Percentiles rank a stretch among this genome's conserved stretches.
Evolutionary conservation across 2,113 vertebrate species (phyloP).

Genomic region (Coturnix japonica): DNA sequence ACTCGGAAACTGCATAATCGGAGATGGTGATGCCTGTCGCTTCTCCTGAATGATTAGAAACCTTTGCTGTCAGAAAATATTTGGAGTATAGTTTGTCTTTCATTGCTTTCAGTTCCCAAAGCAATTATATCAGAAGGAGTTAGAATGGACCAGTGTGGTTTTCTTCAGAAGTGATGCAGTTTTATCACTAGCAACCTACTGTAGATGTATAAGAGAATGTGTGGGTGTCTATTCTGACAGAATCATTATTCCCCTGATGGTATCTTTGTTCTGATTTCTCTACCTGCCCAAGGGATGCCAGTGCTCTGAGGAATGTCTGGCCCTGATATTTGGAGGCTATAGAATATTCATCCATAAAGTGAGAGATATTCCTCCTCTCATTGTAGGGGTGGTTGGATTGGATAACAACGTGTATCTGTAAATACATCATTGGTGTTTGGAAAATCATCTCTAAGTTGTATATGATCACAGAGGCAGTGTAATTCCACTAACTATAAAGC

Average conservation of each 20-base stretch:
- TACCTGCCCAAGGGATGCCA: neutral
- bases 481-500: neutral
- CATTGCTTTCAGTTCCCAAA: conserved; percentile 22
- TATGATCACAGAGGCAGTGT: neutral
- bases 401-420: neutral
- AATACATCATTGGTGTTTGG: neutral
- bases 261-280: neutral
- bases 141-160: neutral
- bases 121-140: neutral
- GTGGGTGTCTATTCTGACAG: neutral
- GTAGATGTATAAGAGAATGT: neutral
- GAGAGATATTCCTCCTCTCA: neutral
- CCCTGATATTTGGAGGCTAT: neutral
- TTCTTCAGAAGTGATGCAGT: neutral
- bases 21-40: conserved; percentile 20
- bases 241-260: neutral
- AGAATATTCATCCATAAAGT: fast-evolving
- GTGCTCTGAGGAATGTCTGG: neutral
- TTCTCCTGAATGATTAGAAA: conserved; percentile 33
- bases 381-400: neutral
- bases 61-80: conserved; percentile 32
- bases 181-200: neutral
- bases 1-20: neutral
- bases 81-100: conserved; percentile 25
- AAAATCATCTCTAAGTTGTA: neutral